A percentile compares a stretch with the other conserved stretches of the same genome.
Evolutionary conservation across 2,113 vertebrate genomes (phyloP).

Genomic region (Atlantisia rogersi): DNA sequence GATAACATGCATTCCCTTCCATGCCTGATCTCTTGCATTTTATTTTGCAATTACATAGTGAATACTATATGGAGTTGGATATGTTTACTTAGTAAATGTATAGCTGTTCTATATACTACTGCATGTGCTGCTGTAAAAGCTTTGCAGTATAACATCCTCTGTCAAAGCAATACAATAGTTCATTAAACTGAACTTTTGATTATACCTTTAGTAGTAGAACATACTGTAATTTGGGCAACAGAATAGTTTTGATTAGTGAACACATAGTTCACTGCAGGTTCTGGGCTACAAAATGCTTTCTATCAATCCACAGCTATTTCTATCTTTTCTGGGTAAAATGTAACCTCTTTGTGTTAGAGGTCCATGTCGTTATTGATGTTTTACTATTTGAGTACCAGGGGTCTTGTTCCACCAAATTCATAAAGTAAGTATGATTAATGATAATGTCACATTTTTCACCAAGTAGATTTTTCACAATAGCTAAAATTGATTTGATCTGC

Average conservation of each 20-base stretch:
- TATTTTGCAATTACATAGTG: neutral
- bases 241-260: neutral
- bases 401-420: neutral
- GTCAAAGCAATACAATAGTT: neutral
- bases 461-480: neutral
- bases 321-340: neutral
- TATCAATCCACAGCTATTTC: neutral
- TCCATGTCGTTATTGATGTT: neutral
- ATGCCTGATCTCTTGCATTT: neutral
- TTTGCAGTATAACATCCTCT: neutral
- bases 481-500: neutral
- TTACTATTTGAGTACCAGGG: neutral
- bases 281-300: neutral
- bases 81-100: neutral
- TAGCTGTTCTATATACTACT: neutral
- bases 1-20: neutral
- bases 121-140: neutral
- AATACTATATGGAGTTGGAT: neutral
- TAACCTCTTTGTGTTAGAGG: neutral
- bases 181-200: neutral
- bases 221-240: neutral
- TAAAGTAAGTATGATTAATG: neutral
- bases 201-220: neutral
- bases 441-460: neutral
- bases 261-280: neutral